Evolutionary conservation across 2,113 vertebrate genomes (phyloP).

Genomic region (Daphoenositta chrysoptera): DNA sequence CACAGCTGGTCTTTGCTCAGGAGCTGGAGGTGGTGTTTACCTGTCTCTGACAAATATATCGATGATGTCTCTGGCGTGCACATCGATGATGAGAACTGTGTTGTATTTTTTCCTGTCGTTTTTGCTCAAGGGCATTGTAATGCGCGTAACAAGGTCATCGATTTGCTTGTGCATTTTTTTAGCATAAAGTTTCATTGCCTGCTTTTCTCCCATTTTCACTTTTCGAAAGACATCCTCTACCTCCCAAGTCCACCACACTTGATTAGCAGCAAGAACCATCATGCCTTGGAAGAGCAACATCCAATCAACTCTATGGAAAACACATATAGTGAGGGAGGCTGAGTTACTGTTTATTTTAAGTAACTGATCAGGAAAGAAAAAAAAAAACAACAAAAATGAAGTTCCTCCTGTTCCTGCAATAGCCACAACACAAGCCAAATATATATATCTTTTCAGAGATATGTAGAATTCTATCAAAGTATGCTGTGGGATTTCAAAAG

Average conservation of each 20-base stretch:
- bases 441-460: background rate
- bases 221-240: slow-evolving; percentile 89
- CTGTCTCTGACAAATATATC: slow-evolving; percentile 87
- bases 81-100: slow-evolving; percentile 93
- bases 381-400: accelerated
- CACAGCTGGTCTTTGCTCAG: accelerated
- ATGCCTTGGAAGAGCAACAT: slow-evolving; percentile 94
- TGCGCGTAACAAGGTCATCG: slow-evolving; percentile 85
- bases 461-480: background rate
- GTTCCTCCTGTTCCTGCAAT: background rate
- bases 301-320: slow-evolving; percentile 85
- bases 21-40: background rate
- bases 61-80: slow-evolving; percentile 93
- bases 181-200: slow-evolving; percentile 85
- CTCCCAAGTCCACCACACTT: slow-evolving; percentile 99
- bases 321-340: background rate
- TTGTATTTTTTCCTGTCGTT: slow-evolving; percentile 93
- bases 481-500: background rate
- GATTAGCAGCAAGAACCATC: slow-evolving; percentile 92
- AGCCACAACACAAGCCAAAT: background rate
- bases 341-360: background rate
- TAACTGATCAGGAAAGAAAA: background rate
- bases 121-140: slow-evolving; percentile 78
- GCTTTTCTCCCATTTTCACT: slow-evolving; percentile 83
- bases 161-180: slow-evolving; percentile 90